phyloP scores from a whole-genome alignment of 2,113 vertebrate species.

The Oncorhynchus nerka region DNA sequence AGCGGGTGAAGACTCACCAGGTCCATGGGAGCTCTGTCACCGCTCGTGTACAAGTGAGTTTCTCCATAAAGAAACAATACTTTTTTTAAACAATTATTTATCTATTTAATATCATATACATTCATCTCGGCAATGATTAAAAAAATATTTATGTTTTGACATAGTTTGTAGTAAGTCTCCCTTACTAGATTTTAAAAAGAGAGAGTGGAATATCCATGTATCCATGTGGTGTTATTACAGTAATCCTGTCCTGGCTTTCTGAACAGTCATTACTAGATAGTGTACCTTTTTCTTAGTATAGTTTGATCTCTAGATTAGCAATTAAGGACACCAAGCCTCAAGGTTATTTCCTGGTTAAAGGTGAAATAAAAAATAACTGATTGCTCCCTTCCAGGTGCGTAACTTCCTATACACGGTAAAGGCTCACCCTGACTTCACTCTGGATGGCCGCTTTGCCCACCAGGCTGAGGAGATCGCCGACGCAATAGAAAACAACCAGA shows the following conservation, averaged over 20 bases:
- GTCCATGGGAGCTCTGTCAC: slow-evolving; percentile 78
- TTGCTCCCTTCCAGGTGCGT: slow-evolving; percentile 70
- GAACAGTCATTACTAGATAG: too few species aligned
- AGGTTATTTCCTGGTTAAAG: too few species aligned
- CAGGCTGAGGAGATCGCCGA: slow-evolving; percentile 77
- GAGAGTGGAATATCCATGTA: too few species aligned
- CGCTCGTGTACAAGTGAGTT: slow-evolving; percentile 75
- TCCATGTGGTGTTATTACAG: too few species aligned
- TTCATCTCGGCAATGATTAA: not conserved
- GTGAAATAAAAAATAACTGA: too few species aligned
- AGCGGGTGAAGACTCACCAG: slow-evolving; percentile 83
- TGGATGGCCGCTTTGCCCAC: slow-evolving; percentile 77
- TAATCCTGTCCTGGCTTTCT: too few species aligned
- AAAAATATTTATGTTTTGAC: not conserved
- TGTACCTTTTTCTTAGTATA: too few species aligned
- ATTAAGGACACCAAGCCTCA: too few species aligned
- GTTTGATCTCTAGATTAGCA: too few species aligned
- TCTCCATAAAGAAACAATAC: not conserved
- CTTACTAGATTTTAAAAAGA: too few species aligned
- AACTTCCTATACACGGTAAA: slow-evolving; percentile 86
- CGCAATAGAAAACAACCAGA: slow-evolving; percentile 89
- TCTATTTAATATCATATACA: not conserved
- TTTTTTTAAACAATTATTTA: not conserved
- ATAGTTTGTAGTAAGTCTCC: too few species aligned
- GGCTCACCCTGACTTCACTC: slow-evolving; percentile 69